A percentile compares a stretch with the other conserved stretches of the same genome.
Evolutionary conservation across 2,113 vertebrate genomes (phyloP).

Genomic region (Seriola aureovittata): DNA sequence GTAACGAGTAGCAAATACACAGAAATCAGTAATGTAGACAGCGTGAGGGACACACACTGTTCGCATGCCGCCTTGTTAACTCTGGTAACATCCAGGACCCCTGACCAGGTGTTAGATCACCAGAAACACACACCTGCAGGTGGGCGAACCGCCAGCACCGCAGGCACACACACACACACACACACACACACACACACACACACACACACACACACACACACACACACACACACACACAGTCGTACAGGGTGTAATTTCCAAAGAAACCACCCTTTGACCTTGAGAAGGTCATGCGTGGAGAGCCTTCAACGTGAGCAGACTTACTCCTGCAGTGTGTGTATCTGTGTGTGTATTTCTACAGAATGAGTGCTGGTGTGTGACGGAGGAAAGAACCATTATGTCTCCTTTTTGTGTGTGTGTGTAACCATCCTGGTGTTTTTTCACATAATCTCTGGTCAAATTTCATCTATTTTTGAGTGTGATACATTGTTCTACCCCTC

Average conservation of each 20-base stretch:
- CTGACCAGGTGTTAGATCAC: constrained; percentile 37
- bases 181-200: background rate
- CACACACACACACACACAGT: background rate
- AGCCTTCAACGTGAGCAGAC: constrained; percentile 42
- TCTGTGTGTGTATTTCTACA: too few relatives aligned
- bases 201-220: constrained; percentile 7
- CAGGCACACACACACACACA: background rate
- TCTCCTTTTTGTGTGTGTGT: background rate
- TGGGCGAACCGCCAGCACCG: constrained; percentile 4
- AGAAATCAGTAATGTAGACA: background rate
- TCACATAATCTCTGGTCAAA: constrained; percentile 35
- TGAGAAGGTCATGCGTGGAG: constrained; percentile 43
- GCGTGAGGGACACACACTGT: background rate
- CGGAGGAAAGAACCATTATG: background rate
- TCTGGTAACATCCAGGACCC: constrained; percentile 21
- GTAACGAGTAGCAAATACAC: background rate
- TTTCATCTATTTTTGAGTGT: constrained; percentile 31
- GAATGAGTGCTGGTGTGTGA: background rate
- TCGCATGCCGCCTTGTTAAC: constrained; percentile 47
- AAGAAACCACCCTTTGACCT: constrained; percentile 55
- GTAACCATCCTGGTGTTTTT: background rate
- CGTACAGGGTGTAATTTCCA: constrained; percentile 46
- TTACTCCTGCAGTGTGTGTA: constrained; percentile 2
- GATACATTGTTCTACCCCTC: background rate
- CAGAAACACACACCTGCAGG: constrained; percentile 16